Evolutionary conservation across 2,797 vertebrate genomes (phyloP).

Genomic region (Chloroceryle inda): DNA sequence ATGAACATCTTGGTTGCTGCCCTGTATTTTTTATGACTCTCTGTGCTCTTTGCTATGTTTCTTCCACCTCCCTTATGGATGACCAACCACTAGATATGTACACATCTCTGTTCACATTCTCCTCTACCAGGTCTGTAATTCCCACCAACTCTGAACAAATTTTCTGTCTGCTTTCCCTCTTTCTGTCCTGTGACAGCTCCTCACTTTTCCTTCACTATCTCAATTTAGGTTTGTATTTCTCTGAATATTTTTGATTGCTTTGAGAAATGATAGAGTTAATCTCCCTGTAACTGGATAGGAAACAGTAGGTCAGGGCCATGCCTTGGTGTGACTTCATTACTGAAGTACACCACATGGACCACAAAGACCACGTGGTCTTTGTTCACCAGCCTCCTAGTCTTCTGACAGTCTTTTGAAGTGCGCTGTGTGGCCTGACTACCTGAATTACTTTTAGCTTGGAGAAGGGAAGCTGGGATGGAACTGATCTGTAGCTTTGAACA

Average conservation of each 20-base stretch:
- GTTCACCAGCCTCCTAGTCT: neutral
- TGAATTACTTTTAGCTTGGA: neutral
- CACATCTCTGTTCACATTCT: neutral
- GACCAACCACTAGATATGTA: neutral
- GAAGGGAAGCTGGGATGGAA: neutral
- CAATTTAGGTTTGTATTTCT: neutral
- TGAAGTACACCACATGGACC: neutral
- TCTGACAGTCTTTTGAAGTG: neutral
- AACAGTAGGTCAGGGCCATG: neutral
- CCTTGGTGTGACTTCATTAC: neutral
- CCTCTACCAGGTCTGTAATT: neutral
- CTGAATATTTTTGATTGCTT: neutral
- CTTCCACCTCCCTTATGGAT: neutral
- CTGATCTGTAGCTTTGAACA: neutral
- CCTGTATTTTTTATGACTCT: neutral
- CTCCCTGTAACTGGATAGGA: neutral
- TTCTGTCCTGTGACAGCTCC: neutral
- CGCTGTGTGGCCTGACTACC: neutral
- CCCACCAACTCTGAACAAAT: neutral
- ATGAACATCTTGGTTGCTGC: neutral
- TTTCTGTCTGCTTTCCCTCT: neutral
- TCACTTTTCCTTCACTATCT: neutral
- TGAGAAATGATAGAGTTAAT: neutral
- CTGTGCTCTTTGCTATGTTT: neutral
- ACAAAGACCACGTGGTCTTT: neutral